A percentile compares a stretch with the other conserved stretches of the same genome.
Conservation (phyloP, 2,113 vertebrate genomes). For the Atherinomorus stipes region DNA sequence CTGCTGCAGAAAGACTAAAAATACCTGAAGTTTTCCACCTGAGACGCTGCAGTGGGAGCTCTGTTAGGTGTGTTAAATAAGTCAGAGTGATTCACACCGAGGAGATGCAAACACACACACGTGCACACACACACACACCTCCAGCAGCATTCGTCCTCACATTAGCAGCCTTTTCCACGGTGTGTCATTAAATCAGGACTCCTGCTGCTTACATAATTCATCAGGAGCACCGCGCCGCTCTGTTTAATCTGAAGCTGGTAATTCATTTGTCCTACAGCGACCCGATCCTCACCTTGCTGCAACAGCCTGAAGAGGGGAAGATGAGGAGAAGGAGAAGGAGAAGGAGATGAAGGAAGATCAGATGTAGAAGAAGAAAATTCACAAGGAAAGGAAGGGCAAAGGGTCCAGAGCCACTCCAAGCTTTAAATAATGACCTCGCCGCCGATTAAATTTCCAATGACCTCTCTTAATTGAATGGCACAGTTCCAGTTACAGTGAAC, state of each 20-base stretch:
- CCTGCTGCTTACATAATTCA: slow-evolving; percentile 63
- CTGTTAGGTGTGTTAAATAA: no score
- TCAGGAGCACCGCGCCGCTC: slow-evolving; percentile 27
- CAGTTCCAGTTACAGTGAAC: slow-evolving; percentile 25
- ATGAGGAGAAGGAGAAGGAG: background rate
- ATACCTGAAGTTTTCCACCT: no score
- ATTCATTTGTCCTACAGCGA: slow-evolving; percentile 69
- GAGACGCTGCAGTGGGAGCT: no score
- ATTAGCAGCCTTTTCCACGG: slow-evolving; percentile 24
- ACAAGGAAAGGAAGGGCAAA: background rate
- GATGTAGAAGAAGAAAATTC: slow-evolving; percentile 2
- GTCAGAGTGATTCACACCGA: no score
- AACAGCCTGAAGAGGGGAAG: slow-evolving; percentile 18
- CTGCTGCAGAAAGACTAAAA: no score
- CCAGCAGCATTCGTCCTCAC: slow-evolving; percentile 16
- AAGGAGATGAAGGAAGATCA: background rate
- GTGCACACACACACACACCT: no score
- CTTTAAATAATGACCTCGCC: slow-evolving; percentile 33
- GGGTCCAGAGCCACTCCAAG: background rate
- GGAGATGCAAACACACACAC: background rate
- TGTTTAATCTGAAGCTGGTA: slow-evolving; percentile 66
- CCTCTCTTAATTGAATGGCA: slow-evolving; percentile 47
- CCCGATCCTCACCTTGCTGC: slow-evolving; percentile 46
- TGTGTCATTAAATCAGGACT: slow-evolving; percentile 29
- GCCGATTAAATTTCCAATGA: slow-evolving; percentile 47